Conservation (phyloP, 1,140 invertebrate genomes). For the Brachystomella parvula region DNA sequence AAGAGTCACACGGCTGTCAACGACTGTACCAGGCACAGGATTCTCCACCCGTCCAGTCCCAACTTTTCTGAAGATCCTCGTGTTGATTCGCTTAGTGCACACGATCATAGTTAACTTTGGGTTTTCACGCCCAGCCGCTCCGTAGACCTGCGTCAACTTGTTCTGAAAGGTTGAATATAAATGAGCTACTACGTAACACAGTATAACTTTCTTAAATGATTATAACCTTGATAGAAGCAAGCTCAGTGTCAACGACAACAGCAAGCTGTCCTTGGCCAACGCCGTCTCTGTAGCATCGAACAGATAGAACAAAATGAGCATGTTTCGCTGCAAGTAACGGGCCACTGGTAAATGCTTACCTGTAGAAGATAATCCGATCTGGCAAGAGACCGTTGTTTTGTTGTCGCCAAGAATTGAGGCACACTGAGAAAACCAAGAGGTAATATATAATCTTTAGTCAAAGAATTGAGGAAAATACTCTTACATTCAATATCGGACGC, state of each 20-base stretch:
- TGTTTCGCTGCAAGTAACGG: no score
- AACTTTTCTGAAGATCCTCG: constrained; percentile 43
- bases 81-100: constrained; percentile 53
- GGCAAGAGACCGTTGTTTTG: constrained; percentile 31
- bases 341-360: no score
- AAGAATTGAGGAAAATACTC: neutral
- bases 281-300: no score
- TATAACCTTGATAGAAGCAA: constrained; percentile 29
- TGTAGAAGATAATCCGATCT: constrained; percentile 40
- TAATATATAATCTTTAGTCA: neutral
- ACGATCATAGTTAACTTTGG: constrained; percentile 52
- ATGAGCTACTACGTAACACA: neutral
- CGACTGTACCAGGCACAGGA: constrained; percentile 52
- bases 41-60: constrained; percentile 41
- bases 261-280: constrained; percentile 49
- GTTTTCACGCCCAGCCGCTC: neutral
- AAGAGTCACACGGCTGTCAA: constrained; percentile 52
- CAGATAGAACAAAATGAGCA: no score
- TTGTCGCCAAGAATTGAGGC: constrained; percentile 5
- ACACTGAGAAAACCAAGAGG: constrained; percentile 16
- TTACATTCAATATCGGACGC: neutral
- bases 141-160: constrained; percentile 6
- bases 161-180: constrained; percentile 8
- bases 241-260: constrained; percentile 45
- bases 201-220: neutral